Evolutionary conservation across 2,888 invertebrate genomes (phyloP).

Genomic region (Agrochola circellaris): DNA sequence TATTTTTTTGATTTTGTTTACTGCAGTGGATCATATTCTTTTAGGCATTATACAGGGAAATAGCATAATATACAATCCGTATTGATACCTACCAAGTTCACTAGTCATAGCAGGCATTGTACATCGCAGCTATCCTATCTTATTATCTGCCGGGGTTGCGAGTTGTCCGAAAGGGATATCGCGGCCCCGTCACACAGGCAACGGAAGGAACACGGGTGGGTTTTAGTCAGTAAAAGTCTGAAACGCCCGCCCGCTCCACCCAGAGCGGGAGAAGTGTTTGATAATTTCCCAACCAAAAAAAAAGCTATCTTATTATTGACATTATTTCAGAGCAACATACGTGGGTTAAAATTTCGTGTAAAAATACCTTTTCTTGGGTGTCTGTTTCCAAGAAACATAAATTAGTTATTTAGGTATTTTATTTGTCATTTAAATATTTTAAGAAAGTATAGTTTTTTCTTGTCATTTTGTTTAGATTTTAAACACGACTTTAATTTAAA

Average conservation of each 20-base stretch:
- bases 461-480: conserved; percentile 1
- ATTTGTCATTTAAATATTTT: conserved; percentile 3
- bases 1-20: too few relatives aligned
- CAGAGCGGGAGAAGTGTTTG: too few relatives aligned
- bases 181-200: too few relatives aligned
- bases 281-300: too few relatives aligned
- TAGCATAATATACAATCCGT: background rate
- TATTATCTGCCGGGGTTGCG: too few relatives aligned
- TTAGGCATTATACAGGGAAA: too few relatives aligned
- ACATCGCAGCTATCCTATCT: background rate
- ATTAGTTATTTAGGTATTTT: background rate
- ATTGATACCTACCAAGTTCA: background rate
- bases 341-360: background rate
- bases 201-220: too few relatives aligned
- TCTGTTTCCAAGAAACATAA: conserved; percentile 1
- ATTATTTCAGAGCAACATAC: background rate
- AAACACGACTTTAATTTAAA: background rate
- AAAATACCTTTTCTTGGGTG: background rate
- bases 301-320: background rate
- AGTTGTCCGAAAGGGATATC: too few relatives aligned
- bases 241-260: too few relatives aligned
- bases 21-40: too few relatives aligned
- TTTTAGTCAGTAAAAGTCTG: too few relatives aligned
- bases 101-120: background rate
- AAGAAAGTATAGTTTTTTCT: conserved; percentile 4